These are phyloP conservation scores for Drosophila aff. DNA, from an alignment of 1,140 invertebrate species.

Conservation along the genomic window DNA sequence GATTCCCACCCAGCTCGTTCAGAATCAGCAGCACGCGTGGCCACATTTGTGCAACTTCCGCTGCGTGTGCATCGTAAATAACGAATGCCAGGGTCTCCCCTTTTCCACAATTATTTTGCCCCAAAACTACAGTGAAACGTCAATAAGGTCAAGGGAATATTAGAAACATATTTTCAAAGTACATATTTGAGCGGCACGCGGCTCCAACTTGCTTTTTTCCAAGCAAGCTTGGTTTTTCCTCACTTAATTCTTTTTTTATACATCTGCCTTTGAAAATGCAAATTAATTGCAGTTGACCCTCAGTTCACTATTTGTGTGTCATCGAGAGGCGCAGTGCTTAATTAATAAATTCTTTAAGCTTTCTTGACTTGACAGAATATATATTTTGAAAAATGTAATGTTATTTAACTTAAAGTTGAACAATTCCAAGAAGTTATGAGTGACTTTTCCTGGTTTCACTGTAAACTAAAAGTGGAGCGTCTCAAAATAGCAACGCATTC, in stretches of 20 bases:
- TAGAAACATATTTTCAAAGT: too few species aligned
- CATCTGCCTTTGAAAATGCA: constrained; percentile 2
- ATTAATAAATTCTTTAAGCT: not conserved
- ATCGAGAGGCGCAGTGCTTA: not conserved
- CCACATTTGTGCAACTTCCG: constrained; percentile 65
- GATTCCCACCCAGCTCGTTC: constrained; percentile 54
- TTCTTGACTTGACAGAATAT: not conserved
- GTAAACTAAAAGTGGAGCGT: constrained; percentile 59
- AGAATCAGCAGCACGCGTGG: constrained; percentile 52
- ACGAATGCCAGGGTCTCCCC: constrained; percentile 59
- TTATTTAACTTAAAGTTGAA: too few species aligned
- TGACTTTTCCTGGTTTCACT: constrained; percentile 8
- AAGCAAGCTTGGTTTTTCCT: not conserved
- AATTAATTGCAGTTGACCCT: constrained; percentile 8
- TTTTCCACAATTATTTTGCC: constrained; percentile 32
- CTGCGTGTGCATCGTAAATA: constrained; percentile 64
- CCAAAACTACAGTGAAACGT: constrained; percentile 32
- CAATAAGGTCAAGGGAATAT: not conserved
- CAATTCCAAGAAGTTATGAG: not conserved
- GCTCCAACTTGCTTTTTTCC: not conserved
- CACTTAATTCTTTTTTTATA: not conserved
- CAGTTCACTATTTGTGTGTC: constrained; percentile 9
- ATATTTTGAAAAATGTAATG: not conserved
- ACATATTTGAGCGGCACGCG: not conserved
- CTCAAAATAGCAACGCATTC: constrained; percentile 62